Percentiles rank a stretch among this genome's conserved stretches.
phyloP scores from a whole-genome alignment of 2,113 vertebrate genomes.

The Colinus virginianus region DNA sequence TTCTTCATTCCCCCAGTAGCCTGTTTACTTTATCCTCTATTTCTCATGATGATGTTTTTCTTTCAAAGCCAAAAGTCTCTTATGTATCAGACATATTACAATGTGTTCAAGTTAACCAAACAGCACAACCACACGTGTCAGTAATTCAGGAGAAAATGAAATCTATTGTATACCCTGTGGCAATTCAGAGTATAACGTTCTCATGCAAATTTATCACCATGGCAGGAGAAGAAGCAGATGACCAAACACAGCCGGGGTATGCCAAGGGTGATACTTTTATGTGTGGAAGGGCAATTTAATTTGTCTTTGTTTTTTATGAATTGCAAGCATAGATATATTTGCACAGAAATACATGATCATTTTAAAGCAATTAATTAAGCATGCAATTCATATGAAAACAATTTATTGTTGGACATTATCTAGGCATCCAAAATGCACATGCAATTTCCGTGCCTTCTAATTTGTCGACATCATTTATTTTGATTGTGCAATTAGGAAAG shows the following conservation, averaged over 20 bases:
- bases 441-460: conserved; percentile 73
- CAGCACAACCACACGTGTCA: conserved; percentile 17
- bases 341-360: conserved; percentile 58
- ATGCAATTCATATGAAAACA: conserved; percentile 76
- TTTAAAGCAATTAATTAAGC: conserved; percentile 77
- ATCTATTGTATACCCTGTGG: conserved; percentile 60
- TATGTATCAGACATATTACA: conserved; percentile 28
- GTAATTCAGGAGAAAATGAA: conserved; percentile 68
- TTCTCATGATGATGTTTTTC: neutral
- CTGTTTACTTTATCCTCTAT: neutral
- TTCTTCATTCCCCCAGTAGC: neutral
- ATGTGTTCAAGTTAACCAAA: conserved; percentile 33
- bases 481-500: conserved; percentile 79
- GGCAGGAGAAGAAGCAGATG: conserved; percentile 38
- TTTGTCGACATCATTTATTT: conserved; percentile 78
- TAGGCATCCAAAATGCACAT: conserved; percentile 68
- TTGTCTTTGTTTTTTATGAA: conserved; percentile 62
- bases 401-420: conserved; percentile 72
- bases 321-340: conserved; percentile 57
- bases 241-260: conserved; percentile 44
- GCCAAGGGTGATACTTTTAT: conserved; percentile 51
- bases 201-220: conserved; percentile 56
- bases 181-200: conserved; percentile 55
- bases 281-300: conserved; percentile 64
- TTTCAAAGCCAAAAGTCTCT: conserved; percentile 15